These are phyloP conservation scores for Tychaedon coryphoeus DNA, from an alignment of 2,113 vertebrate genomes.

Conservation along the genomic window DNA sequence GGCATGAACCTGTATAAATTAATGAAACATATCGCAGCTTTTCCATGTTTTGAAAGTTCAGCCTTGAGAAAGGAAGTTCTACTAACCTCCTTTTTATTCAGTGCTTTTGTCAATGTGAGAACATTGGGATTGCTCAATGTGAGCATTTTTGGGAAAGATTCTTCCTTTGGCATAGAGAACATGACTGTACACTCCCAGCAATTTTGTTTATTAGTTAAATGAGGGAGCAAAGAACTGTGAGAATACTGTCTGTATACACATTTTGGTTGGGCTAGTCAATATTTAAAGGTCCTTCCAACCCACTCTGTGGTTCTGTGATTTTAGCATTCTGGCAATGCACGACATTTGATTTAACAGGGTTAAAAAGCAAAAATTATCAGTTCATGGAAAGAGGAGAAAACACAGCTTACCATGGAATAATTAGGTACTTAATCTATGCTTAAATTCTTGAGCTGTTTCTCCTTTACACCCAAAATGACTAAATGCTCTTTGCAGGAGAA, in stretches of 20 bases:
- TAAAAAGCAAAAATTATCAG: not conserved
- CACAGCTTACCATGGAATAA: not conserved
- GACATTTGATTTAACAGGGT: not conserved
- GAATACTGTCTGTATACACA: not conserved
- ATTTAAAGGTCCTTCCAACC: not conserved
- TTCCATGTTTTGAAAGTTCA: not conserved
- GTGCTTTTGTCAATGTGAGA: not conserved
- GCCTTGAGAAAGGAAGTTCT: not conserved
- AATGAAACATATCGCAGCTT: not conserved
- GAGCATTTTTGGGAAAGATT: not conserved
- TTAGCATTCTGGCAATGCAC: not conserved
- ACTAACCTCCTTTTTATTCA: not conserved
- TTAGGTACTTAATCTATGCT: not conserved
- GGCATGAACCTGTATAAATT: not conserved
- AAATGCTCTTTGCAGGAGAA: not conserved
- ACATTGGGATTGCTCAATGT: not conserved
- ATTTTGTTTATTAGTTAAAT: not conserved
- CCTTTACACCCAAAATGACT: not conserved
- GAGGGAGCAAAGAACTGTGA: not conserved
- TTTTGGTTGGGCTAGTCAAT: not conserved
- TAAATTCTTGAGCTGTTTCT: not conserved
- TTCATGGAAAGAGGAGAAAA: not conserved
- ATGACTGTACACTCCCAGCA: not conserved
- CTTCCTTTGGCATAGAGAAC: not conserved
- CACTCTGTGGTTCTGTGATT: not conserved